Evolutionary conservation across 1,140 invertebrate species (phyloP).

Genomic region (Pomacea maculata): DNA sequence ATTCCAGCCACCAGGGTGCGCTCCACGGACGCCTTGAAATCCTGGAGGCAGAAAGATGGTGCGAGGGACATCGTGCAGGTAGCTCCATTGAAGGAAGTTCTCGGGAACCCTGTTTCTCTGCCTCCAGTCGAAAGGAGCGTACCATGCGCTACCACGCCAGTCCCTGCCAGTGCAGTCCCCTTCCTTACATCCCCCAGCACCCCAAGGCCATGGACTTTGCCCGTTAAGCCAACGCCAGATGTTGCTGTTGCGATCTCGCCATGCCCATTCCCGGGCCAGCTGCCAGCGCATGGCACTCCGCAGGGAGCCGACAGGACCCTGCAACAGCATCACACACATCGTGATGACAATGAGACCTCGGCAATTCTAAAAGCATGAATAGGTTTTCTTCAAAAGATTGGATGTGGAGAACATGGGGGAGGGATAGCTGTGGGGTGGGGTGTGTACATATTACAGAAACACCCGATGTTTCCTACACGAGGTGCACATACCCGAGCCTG

Average conservation of each 20-base stretch:
- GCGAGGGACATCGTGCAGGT: slow-evolving; percentile 6
- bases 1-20: too few species aligned
- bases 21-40: not conserved
- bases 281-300: slow-evolving; percentile 21
- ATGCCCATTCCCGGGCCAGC: slow-evolving; percentile 4
- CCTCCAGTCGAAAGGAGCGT: slow-evolving; percentile 19
- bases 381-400: not conserved
- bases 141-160: slow-evolving; percentile 9
- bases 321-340: not conserved
- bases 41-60: not conserved
- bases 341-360: not conserved
- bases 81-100: slow-evolving; percentile 23
- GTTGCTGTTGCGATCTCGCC: not conserved
- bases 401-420: too few species aligned
- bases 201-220: not conserved
- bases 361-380: not conserved
- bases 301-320: slow-evolving; percentile 10
- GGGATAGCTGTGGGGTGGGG: not conserved
- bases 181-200: slow-evolving; percentile 6
- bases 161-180: slow-evolving; percentile 22
- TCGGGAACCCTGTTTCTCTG: slow-evolving; percentile 20
- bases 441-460: not conserved
- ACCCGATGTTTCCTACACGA: too few species aligned
- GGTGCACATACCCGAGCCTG: slow-evolving; percentile 4
- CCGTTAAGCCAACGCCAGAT: not conserved